Base-by-base conservation (phyloP, 30 jellyfish, hydroid and myxozoan species). In the Pseudorhiza aurosa region DNA sequence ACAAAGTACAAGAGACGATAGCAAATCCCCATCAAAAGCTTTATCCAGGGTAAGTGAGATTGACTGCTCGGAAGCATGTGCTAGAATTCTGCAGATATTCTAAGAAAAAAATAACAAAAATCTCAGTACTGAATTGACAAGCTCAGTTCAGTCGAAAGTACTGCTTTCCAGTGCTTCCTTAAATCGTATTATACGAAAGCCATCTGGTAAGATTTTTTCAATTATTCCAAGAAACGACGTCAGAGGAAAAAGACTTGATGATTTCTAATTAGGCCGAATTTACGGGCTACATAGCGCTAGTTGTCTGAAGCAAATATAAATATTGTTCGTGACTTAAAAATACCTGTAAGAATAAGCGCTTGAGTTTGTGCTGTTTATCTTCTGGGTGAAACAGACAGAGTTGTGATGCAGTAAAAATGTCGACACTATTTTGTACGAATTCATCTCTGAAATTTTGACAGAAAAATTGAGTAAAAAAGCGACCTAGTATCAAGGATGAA, bases 341-440 rank as follows among this genome's bases (percentile, higher is more conserved):
- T 5, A 68, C 82, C 68, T 65, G 77, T 14, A 81, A 36, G 37
- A 24, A 47, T 1, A 64, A 24, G 62, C 63, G 51, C 55, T 85
- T 85, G 35, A 85, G 47, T 63, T 74, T 85, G 75, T 85, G 90
- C 39, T 85, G 96, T 18, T 85, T 85, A 49, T 85, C 96, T 26
- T 49, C 65, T 18, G 90, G 89, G 39, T 74, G 82, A 25, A 75
- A 37, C 27, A 85, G 29, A 49, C 89, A 85, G 24, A 50, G 15
- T 17, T 42, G 63, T 17, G 62, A 47, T 4, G 62, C 62, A 21
- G n/a, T 15, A 26, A 47, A 47, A 3, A 47, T 47, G 12, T 47
- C 62, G 26, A 47, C 2, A 47, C 22, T 47, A 26, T 6, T 17
- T 15, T 8, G 6, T 15, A 47, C 62, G n/a, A 47, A 47, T 17